These are phyloP conservation scores for rabbit (Oryctolagus cuniculus) DNA, from an alignment of 2,113 vertebrate genomes.

Conservation along the genomic window DNA sequence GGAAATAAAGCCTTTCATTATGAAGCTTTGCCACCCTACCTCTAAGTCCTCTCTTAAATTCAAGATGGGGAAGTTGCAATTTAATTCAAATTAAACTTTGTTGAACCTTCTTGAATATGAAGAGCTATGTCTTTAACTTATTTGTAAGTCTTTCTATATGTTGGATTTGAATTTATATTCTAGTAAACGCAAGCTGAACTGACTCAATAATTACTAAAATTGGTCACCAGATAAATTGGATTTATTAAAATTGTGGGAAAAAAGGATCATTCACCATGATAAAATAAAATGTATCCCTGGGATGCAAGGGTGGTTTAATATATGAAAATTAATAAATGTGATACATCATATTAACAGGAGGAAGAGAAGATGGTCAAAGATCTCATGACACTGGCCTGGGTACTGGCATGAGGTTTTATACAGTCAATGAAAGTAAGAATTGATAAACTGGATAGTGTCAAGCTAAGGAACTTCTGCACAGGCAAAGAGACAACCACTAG, in stretches of 20 bases:
- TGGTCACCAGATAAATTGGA: slow-evolving; percentile 25
- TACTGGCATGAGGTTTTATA: too few relatives aligned
- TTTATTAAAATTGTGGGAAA: slow-evolving; percentile 3
- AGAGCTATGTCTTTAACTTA: slow-evolving; percentile 22
- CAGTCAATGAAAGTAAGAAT: background rate
- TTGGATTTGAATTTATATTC: slow-evolving; percentile 47
- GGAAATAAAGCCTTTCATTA: background rate
- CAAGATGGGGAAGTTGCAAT: background rate
- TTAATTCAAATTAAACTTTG: slow-evolving; percentile 18
- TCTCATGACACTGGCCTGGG: background rate
- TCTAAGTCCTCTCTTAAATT: background rate
- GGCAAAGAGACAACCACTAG: background rate
- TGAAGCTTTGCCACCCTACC: background rate
- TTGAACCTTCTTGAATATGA: slow-evolving; percentile 39
- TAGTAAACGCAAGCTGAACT: background rate
- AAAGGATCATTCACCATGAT: too few relatives aligned
- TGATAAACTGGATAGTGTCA: background rate
- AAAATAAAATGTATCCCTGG: too few relatives aligned
- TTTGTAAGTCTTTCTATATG: background rate
- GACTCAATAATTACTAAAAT: slow-evolving; percentile 52
- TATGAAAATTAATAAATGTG: too few relatives aligned
- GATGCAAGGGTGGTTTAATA: too few relatives aligned
- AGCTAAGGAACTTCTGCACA: background rate
- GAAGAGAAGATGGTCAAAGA: background rate
- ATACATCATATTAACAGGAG: too few relatives aligned